These are phyloP conservation scores for Macrosoma leucophasiata DNA, from an alignment of 2,888 invertebrate genomes.

Conservation along the genomic window DNA sequence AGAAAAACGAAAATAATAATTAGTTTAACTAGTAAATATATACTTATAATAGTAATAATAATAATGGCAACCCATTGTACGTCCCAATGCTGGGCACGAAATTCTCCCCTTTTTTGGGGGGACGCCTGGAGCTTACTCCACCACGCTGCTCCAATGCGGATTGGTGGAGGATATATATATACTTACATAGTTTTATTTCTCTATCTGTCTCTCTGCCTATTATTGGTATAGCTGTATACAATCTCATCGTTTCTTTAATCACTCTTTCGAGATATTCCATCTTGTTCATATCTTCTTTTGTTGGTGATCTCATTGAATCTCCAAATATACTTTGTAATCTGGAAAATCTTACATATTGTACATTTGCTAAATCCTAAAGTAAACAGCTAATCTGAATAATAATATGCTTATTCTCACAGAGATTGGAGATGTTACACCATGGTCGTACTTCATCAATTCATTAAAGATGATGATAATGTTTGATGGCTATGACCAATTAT, in stretches of 20 bases:
- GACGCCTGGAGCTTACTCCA: too few relatives aligned
- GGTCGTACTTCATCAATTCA: too few relatives aligned
- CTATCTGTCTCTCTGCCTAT: conserved; percentile 60
- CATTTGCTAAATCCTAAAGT: not conserved
- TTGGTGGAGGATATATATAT: conserved; percentile 1
- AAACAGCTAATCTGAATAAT: too few relatives aligned
- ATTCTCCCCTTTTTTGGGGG: too few relatives aligned
- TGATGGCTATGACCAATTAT: too few relatives aligned
- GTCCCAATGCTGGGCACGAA: not conserved
- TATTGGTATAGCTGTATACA: conserved; percentile 73
- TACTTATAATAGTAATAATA: too few relatives aligned
- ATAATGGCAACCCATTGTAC: too few relatives aligned
- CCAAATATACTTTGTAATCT: conserved; percentile 66
- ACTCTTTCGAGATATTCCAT: conserved; percentile 75
- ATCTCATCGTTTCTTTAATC: conserved; percentile 74
- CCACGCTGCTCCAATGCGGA: not conserved
- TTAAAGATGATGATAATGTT: too few relatives aligned
- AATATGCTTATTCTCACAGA: too few relatives aligned
- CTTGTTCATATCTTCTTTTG: conserved; percentile 64
- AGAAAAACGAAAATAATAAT: too few relatives aligned
- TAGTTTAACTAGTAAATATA: too few relatives aligned
- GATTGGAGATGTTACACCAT: too few relatives aligned
- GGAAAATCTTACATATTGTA: conserved; percentile 29
- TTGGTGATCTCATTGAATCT: conserved; percentile 49
- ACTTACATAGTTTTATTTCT: conserved; percentile 68